Evolutionary conservation across 2,888 invertebrate species (phyloP), one percentile per base, ranked within the genome.

Genomic region (Oscheius myriophilus): DNA sequence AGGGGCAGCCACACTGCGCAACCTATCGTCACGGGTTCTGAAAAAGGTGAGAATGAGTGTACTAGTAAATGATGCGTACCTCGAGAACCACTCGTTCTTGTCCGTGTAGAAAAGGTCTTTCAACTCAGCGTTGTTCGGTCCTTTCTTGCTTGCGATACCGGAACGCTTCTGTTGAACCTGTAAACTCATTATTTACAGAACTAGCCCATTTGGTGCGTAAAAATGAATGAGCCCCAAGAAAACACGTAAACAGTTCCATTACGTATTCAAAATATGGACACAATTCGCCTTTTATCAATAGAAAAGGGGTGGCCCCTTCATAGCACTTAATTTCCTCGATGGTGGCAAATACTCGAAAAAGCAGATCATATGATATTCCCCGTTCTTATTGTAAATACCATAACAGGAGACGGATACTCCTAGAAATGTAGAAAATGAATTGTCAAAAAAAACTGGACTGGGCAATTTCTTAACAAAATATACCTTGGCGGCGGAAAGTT

Each of bases 51-150:
- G 12, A 51, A 26, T 3, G 62, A 23, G 49, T 3, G 39, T n/a
- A n/a, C n/a, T n/a, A n/a, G n/a, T 26, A 16, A 46, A 52, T 41
- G 39, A n/a, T 14, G 9, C 58, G 6, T 53, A 87, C 88, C 83
- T 84, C n/a, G 87, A 84, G 64, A 78, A 83, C 87, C 87, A 88
- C 71, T 83, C 82, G 77, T 87, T 85, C 78, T 87, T 87, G 53
- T 84, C 84, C 7, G 87, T 87, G 69, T 85, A 83, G 75, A 88
- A 88, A 69, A 88, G 86, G 66, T 87, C 86, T 45, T 86, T 78
- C 16, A 88, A 80, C 66, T 88, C 87, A 2, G 79, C 72, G 71
- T 84, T 83, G 21, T 82, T 82, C 2, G 88, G 88, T 3, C 87
- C 88, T 6, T 49, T 26, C 39, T 61, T 61, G 14, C 49, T 33